Base-by-base conservation (phyloP, 2,888 invertebrate genomes). In the Melangyna quadrimaculata region DNA sequence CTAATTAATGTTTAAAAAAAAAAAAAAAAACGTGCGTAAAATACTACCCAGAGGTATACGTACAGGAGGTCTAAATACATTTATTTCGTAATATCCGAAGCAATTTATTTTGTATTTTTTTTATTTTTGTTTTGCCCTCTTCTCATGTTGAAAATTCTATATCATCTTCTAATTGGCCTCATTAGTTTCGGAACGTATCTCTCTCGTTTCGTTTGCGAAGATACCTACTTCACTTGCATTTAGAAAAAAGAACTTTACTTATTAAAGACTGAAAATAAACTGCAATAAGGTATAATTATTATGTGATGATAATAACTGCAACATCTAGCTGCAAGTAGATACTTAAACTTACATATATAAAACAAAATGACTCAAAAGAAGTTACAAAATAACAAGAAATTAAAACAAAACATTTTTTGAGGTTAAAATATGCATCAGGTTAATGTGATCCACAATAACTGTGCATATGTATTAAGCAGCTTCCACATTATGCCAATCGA, bases 101-200 rank as follows among this genome's bases (percentile, higher is more conserved):
- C 43, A 69, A 71, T 70, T 80, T 29, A 48, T 57, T 53, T 27
- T 17, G 19, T 53, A 9, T 27, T 32, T 55, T 29, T 55, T 55
- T 29, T 55, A 10, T 32, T 57, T 55, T 45, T 40, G 7, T 35
- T 45, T 63, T 51, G 9, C 8, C 37, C 35, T 29, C 57, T 61
- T 53, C 55, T 63, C 61, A 35, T 71, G 48, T 78, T 63, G 78
- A 78, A 73, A 70, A 70, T 70, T 70, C 27, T 53, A 70, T 70
- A 70, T 70, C 53, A 80, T 72, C 84, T 86, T 75, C 77, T 86
- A 86, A 86, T 86, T 86, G 84, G 84, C 55, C 84, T 80, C 84
- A 86, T 86, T 86, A 86, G 80, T 63, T 86, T 80, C 69, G 55
- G 67, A 80, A 77, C 69, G 77, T 77, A 59, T 79, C 61, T 77